Evolutionary conservation across 2,797 vertebrate genomes (phyloP), one percentile per base, ranked within the genome.

Genomic region (Lagocephalus sceleratus): DNA sequence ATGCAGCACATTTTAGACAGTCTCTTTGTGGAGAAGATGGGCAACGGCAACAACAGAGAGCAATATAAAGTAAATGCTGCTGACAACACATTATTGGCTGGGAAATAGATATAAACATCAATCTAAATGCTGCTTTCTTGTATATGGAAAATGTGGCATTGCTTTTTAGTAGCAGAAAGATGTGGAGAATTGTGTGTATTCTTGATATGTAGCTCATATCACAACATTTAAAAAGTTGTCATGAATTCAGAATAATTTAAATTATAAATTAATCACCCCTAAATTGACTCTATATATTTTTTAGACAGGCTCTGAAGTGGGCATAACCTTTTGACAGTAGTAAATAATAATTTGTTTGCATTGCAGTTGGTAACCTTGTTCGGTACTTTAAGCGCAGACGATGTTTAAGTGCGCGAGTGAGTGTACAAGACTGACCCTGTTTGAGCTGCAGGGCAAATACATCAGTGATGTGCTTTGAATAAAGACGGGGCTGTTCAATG

Each of bases 381-480:
- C 40, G 47, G 16, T 6, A 26, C 43, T 61, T 56, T 39, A 70
- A 19, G 39, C 44, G 35, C 59, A 52, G 23, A 55, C 51, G 50
- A 46, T 59, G 43, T 65, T 25, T 54, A 48, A 68, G 49, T 63
- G 63, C 64, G 54, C 29, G 39, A 57, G 32, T 41, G n/a, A 54
- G 63, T 67, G 47, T 42, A 63, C 29, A 47, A 35, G 47, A 58
- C 48, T 82, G 71, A 82, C 83, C 76, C 63, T 38, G 15, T 73
- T 68, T 68, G 45, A 65, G 76, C 81, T 63, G 52, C 47, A 68
- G 76, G 81, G 71, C 66, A 81, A 79, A 81, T 63, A 68, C 69
- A 75, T 81, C 63, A 76, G 51, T 57, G 61, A 57, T 79, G 61
- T 62, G 52, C 73, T 69, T 56, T 61, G 71, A 74, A 71, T 73